Conservation (phyloP, 2,113 vertebrate species). For the Megaceryle maxima region DNA sequence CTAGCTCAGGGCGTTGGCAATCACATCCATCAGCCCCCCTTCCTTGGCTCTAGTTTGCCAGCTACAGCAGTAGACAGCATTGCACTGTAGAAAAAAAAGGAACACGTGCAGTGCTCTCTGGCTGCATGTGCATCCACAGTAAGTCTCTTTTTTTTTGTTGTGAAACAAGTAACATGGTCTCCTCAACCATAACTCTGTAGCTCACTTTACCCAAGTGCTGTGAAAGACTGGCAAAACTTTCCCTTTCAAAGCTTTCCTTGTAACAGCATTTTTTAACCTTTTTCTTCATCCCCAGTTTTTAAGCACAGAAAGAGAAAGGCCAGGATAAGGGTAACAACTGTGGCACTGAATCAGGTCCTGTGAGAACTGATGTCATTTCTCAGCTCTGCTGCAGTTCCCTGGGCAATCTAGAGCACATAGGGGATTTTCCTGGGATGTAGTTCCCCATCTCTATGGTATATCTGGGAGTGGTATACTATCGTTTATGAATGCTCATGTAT, state of each 20-base stretch:
- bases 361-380: background rate
- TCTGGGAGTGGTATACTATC: background rate
- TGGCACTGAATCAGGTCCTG: accelerated
- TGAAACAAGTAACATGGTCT: background rate
- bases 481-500: background rate
- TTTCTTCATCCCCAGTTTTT: background rate
- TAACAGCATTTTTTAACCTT: background rate
- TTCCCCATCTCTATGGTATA: background rate
- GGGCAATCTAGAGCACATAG: background rate
- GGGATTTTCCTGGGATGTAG: background rate
- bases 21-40: background rate
- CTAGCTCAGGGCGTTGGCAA: background rate
- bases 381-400: background rate
- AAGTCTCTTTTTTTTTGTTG: background rate
- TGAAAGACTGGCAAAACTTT: background rate
- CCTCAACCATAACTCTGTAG: background rate
- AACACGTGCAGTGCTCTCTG: background rate
- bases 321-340: background rate
- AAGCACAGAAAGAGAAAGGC: background rate
- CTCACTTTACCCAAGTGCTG: background rate
- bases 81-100: background rate
- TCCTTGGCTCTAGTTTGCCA: background rate
- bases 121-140: background rate
- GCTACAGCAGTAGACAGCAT: background rate
- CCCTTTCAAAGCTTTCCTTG: background rate